phyloP scores from a whole-genome alignment of 2,888 invertebrate species.

The Hymenopus coronatus region DNA sequence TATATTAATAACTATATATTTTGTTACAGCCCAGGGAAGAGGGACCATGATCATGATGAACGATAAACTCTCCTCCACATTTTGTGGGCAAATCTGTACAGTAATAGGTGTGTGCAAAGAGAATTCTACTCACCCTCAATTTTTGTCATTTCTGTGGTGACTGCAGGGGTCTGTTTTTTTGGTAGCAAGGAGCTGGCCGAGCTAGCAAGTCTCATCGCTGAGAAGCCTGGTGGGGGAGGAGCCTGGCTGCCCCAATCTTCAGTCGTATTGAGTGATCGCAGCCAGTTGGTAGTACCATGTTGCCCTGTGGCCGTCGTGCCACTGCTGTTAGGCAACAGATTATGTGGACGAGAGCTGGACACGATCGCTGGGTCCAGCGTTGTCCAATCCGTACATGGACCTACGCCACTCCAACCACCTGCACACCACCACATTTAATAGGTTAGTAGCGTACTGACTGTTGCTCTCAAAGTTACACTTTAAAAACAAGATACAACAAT shows the following conservation, averaged over 20 bases:
- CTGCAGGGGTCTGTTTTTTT: not conserved
- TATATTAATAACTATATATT: too few relatives aligned
- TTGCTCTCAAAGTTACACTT: too few relatives aligned
- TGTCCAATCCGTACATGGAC: conserved; percentile 75
- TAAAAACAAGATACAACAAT: too few relatives aligned
- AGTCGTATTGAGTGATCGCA: not conserved
- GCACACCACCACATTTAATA: not conserved
- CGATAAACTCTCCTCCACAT: too few relatives aligned
- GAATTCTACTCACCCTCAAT: conserved; percentile 10
- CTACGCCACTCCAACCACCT: conserved; percentile 35
- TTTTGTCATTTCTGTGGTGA: conserved; percentile 1
- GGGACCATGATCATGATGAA: too few relatives aligned
- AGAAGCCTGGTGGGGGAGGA: conserved; percentile 23
- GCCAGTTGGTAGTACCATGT: not conserved
- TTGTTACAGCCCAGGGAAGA: too few relatives aligned
- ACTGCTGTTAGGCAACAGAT: not conserved
- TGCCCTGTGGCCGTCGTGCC: not conserved
- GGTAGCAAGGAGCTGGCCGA: not conserved
- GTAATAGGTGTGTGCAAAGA: not conserved
- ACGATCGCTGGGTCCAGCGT: conserved; percentile 91
- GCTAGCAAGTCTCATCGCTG: conserved; percentile 4
- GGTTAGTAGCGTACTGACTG: too few relatives aligned
- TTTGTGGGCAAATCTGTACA: too few relatives aligned
- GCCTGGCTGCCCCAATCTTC: conserved; percentile 12
- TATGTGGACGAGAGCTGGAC: conserved; percentile 60